Evolutionary conservation across 2,113 vertebrate species (phyloP).

Genomic region (Neofelis nebulosa): DNA sequence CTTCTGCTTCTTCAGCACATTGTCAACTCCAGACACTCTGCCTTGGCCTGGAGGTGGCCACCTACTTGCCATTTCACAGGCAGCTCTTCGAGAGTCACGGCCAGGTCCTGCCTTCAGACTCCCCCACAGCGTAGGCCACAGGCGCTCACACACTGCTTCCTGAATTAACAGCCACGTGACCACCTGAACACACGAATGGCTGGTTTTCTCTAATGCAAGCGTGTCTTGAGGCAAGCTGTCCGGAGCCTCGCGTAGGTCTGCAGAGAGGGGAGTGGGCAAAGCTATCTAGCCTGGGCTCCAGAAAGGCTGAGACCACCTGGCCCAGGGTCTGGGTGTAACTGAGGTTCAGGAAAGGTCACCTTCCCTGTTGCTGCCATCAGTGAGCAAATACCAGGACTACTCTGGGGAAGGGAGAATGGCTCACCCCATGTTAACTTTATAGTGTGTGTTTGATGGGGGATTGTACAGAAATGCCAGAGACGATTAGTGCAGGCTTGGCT

Average conservation of each 20-base stretch:
- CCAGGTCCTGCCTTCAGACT: fast-evolving
- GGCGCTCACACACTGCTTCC: background rate
- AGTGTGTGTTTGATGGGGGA: conserved; percentile 75
- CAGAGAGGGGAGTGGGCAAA: background rate
- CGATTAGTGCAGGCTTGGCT: conserved; percentile 72
- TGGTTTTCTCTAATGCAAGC: background rate
- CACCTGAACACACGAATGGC: background rate
- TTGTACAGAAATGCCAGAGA: conserved; percentile 68
- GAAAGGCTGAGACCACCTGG: background rate
- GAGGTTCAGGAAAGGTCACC: conserved; percentile 75
- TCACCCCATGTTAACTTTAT: conserved; percentile 54
- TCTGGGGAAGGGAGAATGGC: conserved; percentile 24
- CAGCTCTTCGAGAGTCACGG: background rate
- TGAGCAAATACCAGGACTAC: conserved; percentile 68
- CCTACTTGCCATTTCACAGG: background rate
- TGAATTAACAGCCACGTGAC: background rate
- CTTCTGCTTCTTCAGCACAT: background rate
- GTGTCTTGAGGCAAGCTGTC: background rate
- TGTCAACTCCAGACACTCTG: background rate
- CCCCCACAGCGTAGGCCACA: fast-evolving
- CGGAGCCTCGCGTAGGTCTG: background rate
- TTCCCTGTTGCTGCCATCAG: conserved; percentile 65
- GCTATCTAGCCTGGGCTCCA: background rate
- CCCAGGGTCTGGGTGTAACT: background rate
- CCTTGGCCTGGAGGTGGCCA: background rate